Evolutionary conservation across 1,140 invertebrate genomes (phyloP), one percentile per base, ranked within the genome.

Genomic region (Apis florea): DNA sequence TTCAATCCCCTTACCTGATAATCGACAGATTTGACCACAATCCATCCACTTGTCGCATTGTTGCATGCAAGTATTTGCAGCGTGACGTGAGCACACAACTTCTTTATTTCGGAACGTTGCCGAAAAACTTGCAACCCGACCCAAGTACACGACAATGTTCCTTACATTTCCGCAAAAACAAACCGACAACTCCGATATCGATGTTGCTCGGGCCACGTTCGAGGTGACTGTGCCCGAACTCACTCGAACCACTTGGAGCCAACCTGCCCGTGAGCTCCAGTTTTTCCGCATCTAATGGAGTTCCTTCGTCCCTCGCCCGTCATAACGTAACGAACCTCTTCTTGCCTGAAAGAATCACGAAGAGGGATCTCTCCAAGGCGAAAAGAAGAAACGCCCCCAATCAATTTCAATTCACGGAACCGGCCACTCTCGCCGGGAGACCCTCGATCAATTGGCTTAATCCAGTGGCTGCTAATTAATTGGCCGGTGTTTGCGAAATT

Each of bases 391-490:
- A 54, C 67, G 12, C 24, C 72, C 54, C 71, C 75, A 81, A 81
- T 81, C 79, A 81, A 81, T 81, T 81, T 81, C 79, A 68, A 81
- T 81, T 81, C 79, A 75, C 24, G n/a, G 40, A 31, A 17, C 51
- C 47, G 11, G 11, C 59, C 56, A 49, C 31, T 64, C 51, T 49
- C 49, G 70, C 69, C 26, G n/a, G n/a, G 26, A 53, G 26, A 24
- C 40, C 70, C 26, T 54, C 53, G 61, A 64, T 81, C 79, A 75
- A 75, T 75, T 81, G 71, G 47, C 71, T 81, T 81, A 81, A 75
- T 75, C 68, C 51, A 59, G 11, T 8, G 77, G 58, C 49, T 19
- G 69, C 58, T 72, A 63, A 63, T 63, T 63, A 63, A 63, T 63
- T 63, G 61, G 58, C n/a, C 40, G 59, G 59, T 79, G 59, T 79